phyloP scores from a whole-genome alignment of 2,113 vertebrate species.

The Apteryx mantelli region DNA sequence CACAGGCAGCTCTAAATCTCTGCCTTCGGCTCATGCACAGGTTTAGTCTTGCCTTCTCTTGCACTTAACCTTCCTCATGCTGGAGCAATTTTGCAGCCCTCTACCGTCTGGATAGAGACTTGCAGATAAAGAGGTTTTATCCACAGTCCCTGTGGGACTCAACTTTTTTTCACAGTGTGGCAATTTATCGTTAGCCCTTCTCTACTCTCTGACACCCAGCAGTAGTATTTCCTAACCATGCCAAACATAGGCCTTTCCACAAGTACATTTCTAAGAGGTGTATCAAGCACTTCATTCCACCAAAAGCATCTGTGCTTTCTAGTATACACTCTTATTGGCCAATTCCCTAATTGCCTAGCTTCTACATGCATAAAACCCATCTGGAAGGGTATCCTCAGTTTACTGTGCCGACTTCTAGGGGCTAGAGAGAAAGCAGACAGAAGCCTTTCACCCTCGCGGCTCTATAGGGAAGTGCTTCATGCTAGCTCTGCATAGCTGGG shows the following conservation, averaged over 20 bases:
- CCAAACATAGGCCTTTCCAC: neutral
- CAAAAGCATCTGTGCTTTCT: neutral
- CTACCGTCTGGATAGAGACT: neutral
- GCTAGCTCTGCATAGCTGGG: neutral
- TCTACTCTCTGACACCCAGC: neutral
- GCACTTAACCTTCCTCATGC: neutral
- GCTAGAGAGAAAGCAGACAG: neutral
- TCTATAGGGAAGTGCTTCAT: neutral
- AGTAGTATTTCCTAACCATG: neutral
- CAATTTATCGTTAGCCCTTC: neutral
- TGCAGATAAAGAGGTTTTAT: neutral
- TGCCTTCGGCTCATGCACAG: neutral
- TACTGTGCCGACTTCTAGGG: neutral
- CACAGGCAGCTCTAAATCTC: no score
- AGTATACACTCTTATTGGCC: neutral
- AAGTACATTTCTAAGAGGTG: neutral
- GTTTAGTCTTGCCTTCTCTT: neutral
- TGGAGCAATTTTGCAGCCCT: conserved; percentile 11
- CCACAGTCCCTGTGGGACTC: neutral
- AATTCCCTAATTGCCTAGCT: neutral
- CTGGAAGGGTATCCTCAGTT: neutral
- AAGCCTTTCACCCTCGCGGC: neutral
- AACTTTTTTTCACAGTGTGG: neutral
- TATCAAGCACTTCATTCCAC: neutral
- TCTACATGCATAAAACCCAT: neutral